phyloP scores from a whole-genome alignment of 2,888 invertebrate species.

The Aspidiotus rigidus region DNA sequence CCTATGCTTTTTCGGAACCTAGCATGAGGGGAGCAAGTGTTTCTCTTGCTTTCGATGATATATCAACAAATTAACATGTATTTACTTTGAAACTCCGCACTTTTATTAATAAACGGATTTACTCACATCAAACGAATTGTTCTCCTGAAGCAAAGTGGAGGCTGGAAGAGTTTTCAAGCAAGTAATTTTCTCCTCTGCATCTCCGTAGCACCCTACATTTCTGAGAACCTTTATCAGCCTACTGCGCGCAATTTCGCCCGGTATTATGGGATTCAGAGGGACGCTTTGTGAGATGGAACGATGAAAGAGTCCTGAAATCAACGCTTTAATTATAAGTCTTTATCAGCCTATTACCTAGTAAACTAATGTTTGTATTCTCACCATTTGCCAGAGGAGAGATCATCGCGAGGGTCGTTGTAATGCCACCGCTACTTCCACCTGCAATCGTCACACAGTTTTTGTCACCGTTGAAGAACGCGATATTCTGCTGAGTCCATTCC shows the following conservation, averaged over 20 bases:
- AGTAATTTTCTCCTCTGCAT: background rate
- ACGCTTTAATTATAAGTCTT: too few relatives aligned
- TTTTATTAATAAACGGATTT: background rate
- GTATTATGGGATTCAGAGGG: background rate
- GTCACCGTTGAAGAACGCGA: background rate
- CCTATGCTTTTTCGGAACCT: too few relatives aligned
- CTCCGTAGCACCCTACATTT: background rate
- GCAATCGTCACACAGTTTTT: background rate
- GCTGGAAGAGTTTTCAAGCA: background rate
- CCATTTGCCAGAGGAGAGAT: background rate
- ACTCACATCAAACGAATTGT: background rate
- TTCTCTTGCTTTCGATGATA: background rate
- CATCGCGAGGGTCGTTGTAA: background rate
- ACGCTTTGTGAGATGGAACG: background rate
- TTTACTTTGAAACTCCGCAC: too few relatives aligned
- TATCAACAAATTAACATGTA: background rate
- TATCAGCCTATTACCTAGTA: too few relatives aligned
- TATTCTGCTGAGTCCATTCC: background rate
- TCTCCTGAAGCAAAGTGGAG: background rate
- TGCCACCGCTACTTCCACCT: background rate
- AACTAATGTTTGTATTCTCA: background rate
- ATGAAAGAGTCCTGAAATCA: background rate
- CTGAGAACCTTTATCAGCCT: background rate
- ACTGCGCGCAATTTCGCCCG: background rate
- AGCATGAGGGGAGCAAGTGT: too few relatives aligned